Evolutionary conservation across 2,888 invertebrate species (phyloP).

Genomic region (Chironomus tentans): DNA sequence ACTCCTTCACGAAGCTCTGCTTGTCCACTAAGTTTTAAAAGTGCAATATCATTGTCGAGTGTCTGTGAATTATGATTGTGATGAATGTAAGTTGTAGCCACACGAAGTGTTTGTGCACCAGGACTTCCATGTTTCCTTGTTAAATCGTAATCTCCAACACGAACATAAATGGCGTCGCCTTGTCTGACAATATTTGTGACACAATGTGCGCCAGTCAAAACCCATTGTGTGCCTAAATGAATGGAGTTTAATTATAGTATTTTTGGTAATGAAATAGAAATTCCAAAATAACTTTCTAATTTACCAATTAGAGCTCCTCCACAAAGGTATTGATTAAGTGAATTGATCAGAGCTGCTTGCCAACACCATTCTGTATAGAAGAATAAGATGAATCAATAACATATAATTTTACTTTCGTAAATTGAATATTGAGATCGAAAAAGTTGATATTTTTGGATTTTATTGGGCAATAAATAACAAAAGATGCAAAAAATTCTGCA

Average conservation of each 20-base stretch:
- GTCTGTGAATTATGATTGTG: slow-evolving; percentile 95
- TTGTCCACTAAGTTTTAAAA: slow-evolving; percentile 80
- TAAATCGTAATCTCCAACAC: slow-evolving; percentile 86
- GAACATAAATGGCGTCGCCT: slow-evolving; percentile 85
- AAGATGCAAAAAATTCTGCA: too few species aligned
- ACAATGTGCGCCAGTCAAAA: slow-evolving; percentile 86
- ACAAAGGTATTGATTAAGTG: slow-evolving; percentile 85
- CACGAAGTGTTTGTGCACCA: slow-evolving; percentile 80
- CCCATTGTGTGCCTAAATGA: slow-evolving; percentile 70
- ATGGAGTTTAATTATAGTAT: not conserved
- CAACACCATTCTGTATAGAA: slow-evolving; percentile 71
- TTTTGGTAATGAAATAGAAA: not conserved
- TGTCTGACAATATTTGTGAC: slow-evolving; percentile 91
- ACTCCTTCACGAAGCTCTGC: slow-evolving; percentile 80
- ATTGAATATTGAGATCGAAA: too few species aligned
- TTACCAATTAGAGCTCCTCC: slow-evolving; percentile 77
- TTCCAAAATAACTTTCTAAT: not conserved
- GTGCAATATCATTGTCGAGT: slow-evolving; percentile 85
- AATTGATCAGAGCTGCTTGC: slow-evolving; percentile 90
- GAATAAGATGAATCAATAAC: too few species aligned
- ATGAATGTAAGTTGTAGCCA: slow-evolving; percentile 89
- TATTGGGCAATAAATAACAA: too few species aligned
- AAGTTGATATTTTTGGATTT: too few species aligned
- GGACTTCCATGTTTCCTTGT: slow-evolving; percentile 85
- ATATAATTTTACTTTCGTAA: too few species aligned